Evolutionary conservation across 2,888 invertebrate species (phyloP).

Genomic region (Digitonthophagus gazella): DNA sequence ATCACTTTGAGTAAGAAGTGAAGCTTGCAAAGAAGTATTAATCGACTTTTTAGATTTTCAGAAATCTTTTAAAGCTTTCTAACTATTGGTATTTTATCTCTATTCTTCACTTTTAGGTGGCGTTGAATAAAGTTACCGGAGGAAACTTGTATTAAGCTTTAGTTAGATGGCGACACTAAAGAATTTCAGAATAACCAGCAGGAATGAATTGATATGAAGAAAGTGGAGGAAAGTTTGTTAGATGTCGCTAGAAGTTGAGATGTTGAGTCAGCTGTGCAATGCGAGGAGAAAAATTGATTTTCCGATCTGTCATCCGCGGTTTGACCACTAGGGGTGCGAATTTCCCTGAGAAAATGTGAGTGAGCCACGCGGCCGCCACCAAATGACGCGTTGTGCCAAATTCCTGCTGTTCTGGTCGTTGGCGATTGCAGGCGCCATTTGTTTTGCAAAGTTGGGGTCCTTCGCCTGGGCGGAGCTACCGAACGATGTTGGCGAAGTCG

Average conservation of each 20-base stretch:
- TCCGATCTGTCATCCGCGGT: slow-evolving; percentile 19
- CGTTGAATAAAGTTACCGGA: too few species aligned
- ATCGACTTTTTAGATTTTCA: too few species aligned
- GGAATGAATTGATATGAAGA: not conserved
- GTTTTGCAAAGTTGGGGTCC: slow-evolving; percentile 52
- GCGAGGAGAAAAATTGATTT: slow-evolving; percentile 9
- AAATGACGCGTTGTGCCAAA: slow-evolving; percentile 52
- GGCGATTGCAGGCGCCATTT: slow-evolving; percentile 54
- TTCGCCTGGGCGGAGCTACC: slow-evolving; percentile 48
- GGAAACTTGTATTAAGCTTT: too few species aligned
- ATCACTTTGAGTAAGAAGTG: too few species aligned
- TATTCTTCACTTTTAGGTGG: too few species aligned
- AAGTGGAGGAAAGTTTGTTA: not conserved
- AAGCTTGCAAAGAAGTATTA: too few species aligned
- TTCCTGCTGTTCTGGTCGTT: slow-evolving; percentile 52
- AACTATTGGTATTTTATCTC: too few species aligned
- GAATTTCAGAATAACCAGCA: too few species aligned
- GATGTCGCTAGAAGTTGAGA: slow-evolving; percentile 4
- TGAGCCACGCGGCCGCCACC: slow-evolving; percentile 25
- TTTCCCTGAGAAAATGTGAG: slow-evolving; percentile 21
- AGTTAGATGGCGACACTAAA: too few species aligned
- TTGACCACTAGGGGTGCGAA: slow-evolving; percentile 15
- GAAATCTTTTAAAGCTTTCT: too few species aligned
- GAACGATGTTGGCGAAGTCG: slow-evolving; percentile 55
- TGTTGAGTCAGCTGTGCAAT: slow-evolving; percentile 5